Evolutionary conservation across 2,888 invertebrate genomes (phyloP).

Genomic region (Diaphora mendica): DNA sequence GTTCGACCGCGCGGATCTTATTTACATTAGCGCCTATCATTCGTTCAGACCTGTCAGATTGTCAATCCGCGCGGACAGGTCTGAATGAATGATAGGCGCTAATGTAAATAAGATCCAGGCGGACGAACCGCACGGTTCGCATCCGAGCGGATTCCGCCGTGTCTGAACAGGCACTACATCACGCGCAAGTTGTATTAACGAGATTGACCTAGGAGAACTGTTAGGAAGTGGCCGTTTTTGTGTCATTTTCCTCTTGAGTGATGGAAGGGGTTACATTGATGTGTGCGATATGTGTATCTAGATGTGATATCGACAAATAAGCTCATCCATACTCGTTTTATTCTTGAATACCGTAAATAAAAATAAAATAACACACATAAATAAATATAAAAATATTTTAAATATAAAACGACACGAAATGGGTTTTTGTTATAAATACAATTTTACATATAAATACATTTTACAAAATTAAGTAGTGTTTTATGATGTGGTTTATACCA

Average conservation of each 20-base stretch:
- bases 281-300: conserved; percentile 16
- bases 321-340: not conserved
- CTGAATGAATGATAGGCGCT: no score
- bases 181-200: conserved; percentile 56
- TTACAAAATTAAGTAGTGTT: not conserved
- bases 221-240: conserved; percentile 79
- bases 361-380: not conserved
- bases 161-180: no score
- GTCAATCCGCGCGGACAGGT: no score
- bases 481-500: not conserved
- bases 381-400: not conserved
- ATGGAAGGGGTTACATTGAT: conserved; percentile 53
- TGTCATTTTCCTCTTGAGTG: conserved; percentile 78
- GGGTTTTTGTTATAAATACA: not conserved
- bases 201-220: conserved; percentile 79
- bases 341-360: not conserved
- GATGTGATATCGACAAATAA: conserved; percentile 41
- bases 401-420: not conserved
- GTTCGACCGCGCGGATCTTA: no score
- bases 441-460: not conserved
- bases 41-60: no score
- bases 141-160: no score
- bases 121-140: no score
- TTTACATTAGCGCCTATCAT: no score
- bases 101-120: no score